Conservation (phyloP, 2,797 vertebrate genomes). For the Coccyzus lansbergi region DNA sequence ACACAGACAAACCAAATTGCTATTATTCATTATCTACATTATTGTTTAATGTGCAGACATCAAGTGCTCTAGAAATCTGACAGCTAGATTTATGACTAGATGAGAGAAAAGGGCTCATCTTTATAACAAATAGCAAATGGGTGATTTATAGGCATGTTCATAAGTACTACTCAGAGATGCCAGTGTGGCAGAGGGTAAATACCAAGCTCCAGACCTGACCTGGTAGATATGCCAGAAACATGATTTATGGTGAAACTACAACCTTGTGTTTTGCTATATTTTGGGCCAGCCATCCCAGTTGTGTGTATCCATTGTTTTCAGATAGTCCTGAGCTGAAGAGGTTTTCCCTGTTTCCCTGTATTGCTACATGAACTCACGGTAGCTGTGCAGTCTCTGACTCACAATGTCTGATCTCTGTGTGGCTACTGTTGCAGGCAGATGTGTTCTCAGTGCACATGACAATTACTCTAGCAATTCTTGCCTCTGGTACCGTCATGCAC, state of each 20-base stretch:
- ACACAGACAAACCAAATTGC: neutral
- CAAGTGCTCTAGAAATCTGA: neutral
- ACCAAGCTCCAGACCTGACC: neutral
- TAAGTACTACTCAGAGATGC: neutral
- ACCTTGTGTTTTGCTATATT: neutral
- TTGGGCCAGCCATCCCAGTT: neutral
- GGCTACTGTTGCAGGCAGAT: neutral
- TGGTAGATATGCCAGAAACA: neutral
- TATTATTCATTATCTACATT: neutral
- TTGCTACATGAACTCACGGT: neutral
- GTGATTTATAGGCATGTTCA: neutral
- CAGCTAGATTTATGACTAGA: neutral
- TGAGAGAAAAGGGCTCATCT: neutral
- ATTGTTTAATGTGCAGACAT: neutral
- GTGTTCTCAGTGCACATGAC: neutral
- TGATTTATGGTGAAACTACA: neutral
- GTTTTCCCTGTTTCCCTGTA: neutral
- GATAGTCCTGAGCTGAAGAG: too few species aligned
- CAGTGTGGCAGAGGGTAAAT: neutral
- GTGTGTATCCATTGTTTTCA: neutral
- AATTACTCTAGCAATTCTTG: neutral
- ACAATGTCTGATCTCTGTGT: neutral
- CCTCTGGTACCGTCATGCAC: neutral
- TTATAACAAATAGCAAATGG: neutral
- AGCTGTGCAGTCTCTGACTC: neutral